Conservation (phyloP, 2,797 vertebrate species). For the Acanthiza pusilla region DNA sequence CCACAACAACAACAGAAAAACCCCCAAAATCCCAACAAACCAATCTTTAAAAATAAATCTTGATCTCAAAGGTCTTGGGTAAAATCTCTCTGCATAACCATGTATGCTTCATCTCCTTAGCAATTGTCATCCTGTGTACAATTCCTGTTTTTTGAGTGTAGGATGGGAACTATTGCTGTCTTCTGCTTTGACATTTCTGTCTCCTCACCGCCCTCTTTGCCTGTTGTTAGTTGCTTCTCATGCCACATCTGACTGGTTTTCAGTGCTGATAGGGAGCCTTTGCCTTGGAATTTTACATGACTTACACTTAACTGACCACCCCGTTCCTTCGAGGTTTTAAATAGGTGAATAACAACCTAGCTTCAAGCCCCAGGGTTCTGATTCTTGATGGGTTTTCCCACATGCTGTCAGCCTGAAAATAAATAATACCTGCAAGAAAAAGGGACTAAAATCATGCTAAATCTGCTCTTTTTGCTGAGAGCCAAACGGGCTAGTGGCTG, state of each 20-base stretch:
- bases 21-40: neutral
- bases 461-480: neutral
- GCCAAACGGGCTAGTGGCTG: neutral
- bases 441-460: neutral
- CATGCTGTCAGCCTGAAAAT: constrained; percentile 19
- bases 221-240: neutral
- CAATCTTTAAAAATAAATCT: neutral
- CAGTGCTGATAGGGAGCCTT: neutral
- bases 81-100: neutral
- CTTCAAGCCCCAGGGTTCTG: neutral
- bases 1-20: neutral
- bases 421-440: constrained; percentile 30
- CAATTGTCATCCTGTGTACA: neutral
- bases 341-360: constrained; percentile 20
- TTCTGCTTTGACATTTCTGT: neutral
- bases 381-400: constrained; percentile 28
- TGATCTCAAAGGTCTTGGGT: neutral
- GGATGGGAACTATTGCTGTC: neutral
- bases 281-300: neutral
- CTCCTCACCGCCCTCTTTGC: neutral
- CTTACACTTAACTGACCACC: neutral
- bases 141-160: neutral
- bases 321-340: neutral
- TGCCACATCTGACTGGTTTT: neutral
- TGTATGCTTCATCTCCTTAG: neutral